Evolutionary conservation across 2,113 vertebrate species (phyloP).

Genomic region (Indri indri): DNA sequence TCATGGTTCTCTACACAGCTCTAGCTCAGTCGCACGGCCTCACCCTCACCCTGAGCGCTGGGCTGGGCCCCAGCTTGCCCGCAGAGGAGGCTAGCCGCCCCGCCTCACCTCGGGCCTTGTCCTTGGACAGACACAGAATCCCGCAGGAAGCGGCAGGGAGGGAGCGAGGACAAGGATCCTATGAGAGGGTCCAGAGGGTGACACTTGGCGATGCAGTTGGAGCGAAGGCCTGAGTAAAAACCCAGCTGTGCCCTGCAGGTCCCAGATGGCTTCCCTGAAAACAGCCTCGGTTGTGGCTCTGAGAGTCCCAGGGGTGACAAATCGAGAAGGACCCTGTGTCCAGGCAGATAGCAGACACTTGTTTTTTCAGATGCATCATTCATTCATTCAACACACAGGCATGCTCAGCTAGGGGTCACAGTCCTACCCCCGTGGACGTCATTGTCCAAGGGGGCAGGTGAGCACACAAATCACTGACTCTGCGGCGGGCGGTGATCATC

Average conservation of each 20-base stretch:
- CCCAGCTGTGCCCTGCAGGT: no score
- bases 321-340: neutral
- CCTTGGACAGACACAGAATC: neutral
- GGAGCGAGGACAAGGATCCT: neutral
- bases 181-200: neutral
- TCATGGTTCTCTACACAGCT: neutral
- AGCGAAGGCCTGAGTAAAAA: neutral
- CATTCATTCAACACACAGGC: neutral
- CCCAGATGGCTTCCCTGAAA: neutral
- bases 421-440: neutral
- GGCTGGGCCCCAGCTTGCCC: neutral
- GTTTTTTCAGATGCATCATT: neutral
- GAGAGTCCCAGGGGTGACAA: neutral
- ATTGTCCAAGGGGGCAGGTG: neutral
- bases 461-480: no score
- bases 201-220: neutral
- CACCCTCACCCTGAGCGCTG: neutral
- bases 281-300: neutral
- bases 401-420: neutral
- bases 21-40: neutral
- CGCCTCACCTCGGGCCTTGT: accelerated
- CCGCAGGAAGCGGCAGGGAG: neutral
- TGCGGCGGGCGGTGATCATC: neutral
- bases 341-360: neutral
- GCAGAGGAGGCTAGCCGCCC: neutral